Evolutionary conservation across 64 coral and sea anemone species (phyloP).

Genomic region (Montipora sp.): DNA sequence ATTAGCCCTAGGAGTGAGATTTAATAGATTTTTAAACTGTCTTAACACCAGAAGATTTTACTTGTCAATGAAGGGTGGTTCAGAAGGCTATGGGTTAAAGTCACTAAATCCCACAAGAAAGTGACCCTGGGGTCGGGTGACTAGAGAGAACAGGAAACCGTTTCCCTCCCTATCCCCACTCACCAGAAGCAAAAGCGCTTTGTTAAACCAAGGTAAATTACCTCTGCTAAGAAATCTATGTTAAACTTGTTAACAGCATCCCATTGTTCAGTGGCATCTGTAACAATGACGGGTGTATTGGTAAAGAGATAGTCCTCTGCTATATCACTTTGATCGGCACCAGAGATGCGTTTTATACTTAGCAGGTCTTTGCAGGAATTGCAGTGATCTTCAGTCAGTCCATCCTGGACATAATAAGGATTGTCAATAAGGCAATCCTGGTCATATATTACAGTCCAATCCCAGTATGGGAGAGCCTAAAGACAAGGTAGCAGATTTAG

Average conservation of each 20-base stretch:
- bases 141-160: too few relatives aligned
- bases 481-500: neutral
- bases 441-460: constrained; percentile 85
- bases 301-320: constrained; percentile 69
- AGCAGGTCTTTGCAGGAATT: constrained; percentile 66
- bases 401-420: constrained; percentile 77
- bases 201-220: neutral
- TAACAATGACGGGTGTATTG: constrained; percentile 78
- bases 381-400: constrained; percentile 80
- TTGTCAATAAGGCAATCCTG: constrained; percentile 87
- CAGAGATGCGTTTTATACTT: constrained; percentile 27
- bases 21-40: too few relatives aligned
- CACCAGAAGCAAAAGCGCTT: neutral
- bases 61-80: too few relatives aligned
- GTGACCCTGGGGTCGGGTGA: too few relatives aligned
- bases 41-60: too few relatives aligned
- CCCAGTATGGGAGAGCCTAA: constrained; percentile 93
- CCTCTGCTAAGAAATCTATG: constrained; percentile 79
- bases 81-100: too few relatives aligned
- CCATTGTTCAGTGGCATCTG: constrained; percentile 86
- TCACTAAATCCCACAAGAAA: too few relatives aligned
- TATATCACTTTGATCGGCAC: constrained; percentile 63
- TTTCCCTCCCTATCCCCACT: too few relatives aligned
- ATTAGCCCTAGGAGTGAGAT: too few relatives aligned
- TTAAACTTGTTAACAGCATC: constrained; percentile 75